Percentiles rank a stretch among this genome's conserved stretches.
Evolutionary conservation across 2,888 invertebrate genomes (phyloP).

Genomic region (Thalpophila matura): DNA sequence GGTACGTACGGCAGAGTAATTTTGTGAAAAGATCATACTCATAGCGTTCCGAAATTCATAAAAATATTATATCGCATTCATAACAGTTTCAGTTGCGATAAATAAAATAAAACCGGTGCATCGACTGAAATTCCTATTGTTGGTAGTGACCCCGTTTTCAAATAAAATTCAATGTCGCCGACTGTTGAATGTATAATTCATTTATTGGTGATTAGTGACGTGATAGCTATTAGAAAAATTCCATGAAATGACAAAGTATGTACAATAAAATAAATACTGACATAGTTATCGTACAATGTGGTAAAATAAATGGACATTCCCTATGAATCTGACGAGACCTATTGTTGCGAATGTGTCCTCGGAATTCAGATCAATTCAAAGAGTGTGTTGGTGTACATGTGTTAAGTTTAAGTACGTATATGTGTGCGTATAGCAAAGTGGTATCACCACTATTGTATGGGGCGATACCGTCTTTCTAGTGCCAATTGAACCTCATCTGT

Average conservation of each 20-base stretch:
- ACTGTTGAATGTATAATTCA: constrained; percentile 29
- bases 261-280: constrained; percentile 8
- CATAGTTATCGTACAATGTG: constrained; percentile 15
- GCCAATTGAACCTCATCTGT: constrained; percentile 50
- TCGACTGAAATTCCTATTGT: constrained; percentile 37
- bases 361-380: constrained; percentile 52
- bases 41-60: too few relatives aligned
- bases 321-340: constrained; percentile 30
- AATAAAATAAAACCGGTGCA: constrained; percentile 21
- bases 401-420: not conserved
- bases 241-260: not conserved
- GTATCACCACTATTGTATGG: constrained; percentile 27
- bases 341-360: constrained; percentile 30
- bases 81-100: constrained; percentile 4
- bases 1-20: too few relatives aligned
- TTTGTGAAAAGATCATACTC: too few relatives aligned
- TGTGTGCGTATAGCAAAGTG: constrained; percentile 23
- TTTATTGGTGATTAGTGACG: constrained; percentile 33
- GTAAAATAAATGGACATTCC: constrained; percentile 12
- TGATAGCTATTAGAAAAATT: constrained; percentile 21
- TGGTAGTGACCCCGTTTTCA: constrained; percentile 44
- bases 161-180: constrained; percentile 40
- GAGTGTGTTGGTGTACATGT: constrained; percentile 11
- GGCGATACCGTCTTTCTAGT: constrained; percentile 37
- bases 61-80: constrained; percentile 1